A percentile compares a stretch with the other conserved stretches of the same genome.
phyloP scores from a whole-genome alignment of 2,888 invertebrate species.

The Neria commutata region DNA sequence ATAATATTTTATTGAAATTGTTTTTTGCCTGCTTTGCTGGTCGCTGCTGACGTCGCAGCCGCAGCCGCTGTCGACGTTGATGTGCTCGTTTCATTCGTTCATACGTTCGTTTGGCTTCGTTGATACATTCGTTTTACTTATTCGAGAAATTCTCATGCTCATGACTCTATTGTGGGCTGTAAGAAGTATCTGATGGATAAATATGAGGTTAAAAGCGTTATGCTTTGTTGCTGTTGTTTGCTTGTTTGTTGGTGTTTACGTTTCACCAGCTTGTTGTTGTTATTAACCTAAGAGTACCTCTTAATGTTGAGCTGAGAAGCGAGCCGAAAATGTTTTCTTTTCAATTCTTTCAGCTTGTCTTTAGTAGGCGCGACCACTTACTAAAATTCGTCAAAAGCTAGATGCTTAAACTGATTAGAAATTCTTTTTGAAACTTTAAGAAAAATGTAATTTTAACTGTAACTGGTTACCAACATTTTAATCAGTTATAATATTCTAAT shows the following conservation, averaged over 20 bases:
- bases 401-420: no score
- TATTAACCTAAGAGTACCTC: slow-evolving; percentile 1
- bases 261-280: slow-evolving; percentile 22
- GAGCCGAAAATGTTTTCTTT: no score
- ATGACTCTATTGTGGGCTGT: not conserved
- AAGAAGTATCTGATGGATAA: slow-evolving; percentile 58
- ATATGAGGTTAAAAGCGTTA: slow-evolving; percentile 60
- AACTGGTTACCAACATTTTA: no score
- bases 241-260: slow-evolving; percentile 27
- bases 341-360: no score
- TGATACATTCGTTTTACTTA: not conserved
- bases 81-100: slow-evolving; percentile 36
- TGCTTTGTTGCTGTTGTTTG: slow-evolving; percentile 45
- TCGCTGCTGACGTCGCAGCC: slow-evolving; percentile 36
- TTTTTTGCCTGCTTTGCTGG: slow-evolving; percentile 33
- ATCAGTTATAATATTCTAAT: no score
- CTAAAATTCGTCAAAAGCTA: no score
- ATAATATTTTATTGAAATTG: slow-evolving; percentile 61
- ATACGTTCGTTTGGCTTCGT: slow-evolving; percentile 30
- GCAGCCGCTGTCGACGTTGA: slow-evolving; percentile 37
- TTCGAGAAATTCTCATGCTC: slow-evolving; percentile 6
- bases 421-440: no score
- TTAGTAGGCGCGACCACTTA: no score
- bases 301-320: no score
- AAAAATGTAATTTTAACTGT: no score